These are phyloP conservation scores for Alethe castanea DNA, from an alignment of 2,113 vertebrate genomes.

Conservation along the genomic window DNA sequence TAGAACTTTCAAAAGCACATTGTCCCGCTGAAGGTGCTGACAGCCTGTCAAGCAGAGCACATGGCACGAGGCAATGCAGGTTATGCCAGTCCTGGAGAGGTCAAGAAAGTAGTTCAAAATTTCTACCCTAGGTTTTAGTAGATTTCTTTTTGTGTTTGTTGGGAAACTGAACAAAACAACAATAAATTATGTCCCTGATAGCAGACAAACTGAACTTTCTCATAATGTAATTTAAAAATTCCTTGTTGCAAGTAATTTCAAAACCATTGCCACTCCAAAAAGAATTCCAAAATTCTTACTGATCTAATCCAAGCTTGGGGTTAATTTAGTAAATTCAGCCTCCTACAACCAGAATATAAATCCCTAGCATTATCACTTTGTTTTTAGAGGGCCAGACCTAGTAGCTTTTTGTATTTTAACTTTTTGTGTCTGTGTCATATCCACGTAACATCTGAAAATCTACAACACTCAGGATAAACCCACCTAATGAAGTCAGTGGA, in stretches of 20 bases:
- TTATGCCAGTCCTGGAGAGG: background rate
- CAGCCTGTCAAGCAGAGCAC: background rate
- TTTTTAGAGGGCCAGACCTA: background rate
- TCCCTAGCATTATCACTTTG: background rate
- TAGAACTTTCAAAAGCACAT: background rate
- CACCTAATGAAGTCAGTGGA: conserved; percentile 11
- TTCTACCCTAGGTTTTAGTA: background rate
- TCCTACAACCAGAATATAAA: background rate
- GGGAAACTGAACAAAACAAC: background rate
- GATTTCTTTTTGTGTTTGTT: background rate
- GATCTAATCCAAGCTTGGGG: background rate
- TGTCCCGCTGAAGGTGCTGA: background rate
- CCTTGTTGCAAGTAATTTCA: background rate
- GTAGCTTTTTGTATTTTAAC: background rate
- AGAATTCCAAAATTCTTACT: background rate
- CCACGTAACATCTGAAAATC: background rate
- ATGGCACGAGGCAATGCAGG: background rate
- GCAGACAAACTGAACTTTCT: background rate
- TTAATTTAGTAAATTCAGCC: background rate
- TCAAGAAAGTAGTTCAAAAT: background rate
- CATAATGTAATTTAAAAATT: background rate
- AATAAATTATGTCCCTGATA: background rate
- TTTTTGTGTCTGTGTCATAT: background rate
- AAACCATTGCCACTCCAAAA: background rate
- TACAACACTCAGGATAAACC: background rate